A percentile compares a stretch with the other conserved stretches of the same genome.
These are phyloP conservation scores for Siphamia tubifer DNA, from an alignment of 2,113 vertebrate species.

Conservation along the genomic window DNA sequence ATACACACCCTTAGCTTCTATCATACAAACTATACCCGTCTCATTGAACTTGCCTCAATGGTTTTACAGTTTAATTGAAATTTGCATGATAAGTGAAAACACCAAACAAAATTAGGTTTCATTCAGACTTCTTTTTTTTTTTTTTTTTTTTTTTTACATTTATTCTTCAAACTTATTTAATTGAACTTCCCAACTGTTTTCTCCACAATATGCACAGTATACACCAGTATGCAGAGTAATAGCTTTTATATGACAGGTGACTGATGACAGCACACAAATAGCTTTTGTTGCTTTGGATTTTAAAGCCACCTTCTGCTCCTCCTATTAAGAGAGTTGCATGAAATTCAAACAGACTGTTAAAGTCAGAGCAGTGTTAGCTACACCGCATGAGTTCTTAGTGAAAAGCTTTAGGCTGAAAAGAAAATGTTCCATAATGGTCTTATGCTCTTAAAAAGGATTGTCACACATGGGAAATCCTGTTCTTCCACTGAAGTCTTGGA, in stretches of 20 bases:
- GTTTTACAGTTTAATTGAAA: background rate
- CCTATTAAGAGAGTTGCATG: background rate
- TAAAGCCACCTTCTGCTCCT: background rate
- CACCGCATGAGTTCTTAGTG: background rate
- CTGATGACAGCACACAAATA: background rate
- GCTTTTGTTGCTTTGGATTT: background rate
- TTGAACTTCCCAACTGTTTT: background rate
- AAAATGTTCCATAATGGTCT: background rate
- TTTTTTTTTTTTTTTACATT: no score
- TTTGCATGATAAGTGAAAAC: background rate
- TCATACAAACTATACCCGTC: background rate
- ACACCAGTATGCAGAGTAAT: background rate
- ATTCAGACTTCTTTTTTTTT: no score
- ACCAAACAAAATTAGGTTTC: background rate
- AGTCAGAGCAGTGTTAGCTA: background rate
- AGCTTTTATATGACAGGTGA: background rate
- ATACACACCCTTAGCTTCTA: no score
- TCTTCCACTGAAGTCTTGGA: background rate
- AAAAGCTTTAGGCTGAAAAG: constrained; percentile 1
- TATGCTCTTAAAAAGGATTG: constrained; percentile 14
- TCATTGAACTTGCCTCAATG: background rate
- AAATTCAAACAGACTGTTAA: background rate
- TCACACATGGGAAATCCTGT: background rate
- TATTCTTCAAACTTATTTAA: background rate
- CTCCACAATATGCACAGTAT: background rate